Evolutionary conservation across 2,797 vertebrate genomes (phyloP), one percentile per base, ranked within the genome.

Genomic region (Neostethus bicornis): DNA sequence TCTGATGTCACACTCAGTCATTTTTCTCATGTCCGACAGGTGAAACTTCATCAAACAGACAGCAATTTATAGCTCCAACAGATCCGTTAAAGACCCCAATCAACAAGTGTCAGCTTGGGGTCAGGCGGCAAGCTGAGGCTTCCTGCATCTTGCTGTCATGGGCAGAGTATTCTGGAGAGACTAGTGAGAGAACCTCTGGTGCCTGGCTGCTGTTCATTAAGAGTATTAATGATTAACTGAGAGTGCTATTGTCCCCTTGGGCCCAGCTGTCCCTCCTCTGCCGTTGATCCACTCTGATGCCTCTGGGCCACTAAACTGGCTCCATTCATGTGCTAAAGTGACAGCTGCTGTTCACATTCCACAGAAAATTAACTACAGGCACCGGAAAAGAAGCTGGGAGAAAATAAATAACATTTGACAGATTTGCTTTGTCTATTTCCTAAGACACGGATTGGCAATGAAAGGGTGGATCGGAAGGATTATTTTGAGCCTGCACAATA

Each of bases 151-250:
- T 84, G 75, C 73, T 76, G 82, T 71, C 70, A 63, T 61, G 52
- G 69, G 70, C 60, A 25, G 81, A 83, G 77, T 76, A 73, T 84
- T 88, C 75, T 81, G 77, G 77, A 86, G 79, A 78, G 84, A 75
- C 78, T 75, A 66, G 57, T 41, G 61, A 83, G 73, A 76, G 67
- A 86, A 86, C 83, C 81, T 86, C 75, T 85, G 81, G 79, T 81
- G 80, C 81, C 75, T 83, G 81, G 85, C 79, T 87, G 86, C 84
- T 89, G 89, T 89, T 91, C 87, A 91, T 91, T 90, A 91, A 86
- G 88, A 83, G 84, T 80, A 90, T 91, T 91, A 92, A 93, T 92
- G 86, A 91, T 91, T 92, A 91, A 91, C 91, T 88, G 85, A 91
- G 86, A 90, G 85, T 87, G 85, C 83, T 81, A 90, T 91, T 91